These are phyloP conservation scores for Drosophila truncata DNA, from an alignment of 1,140 invertebrate species.

Conservation along the genomic window DNA sequence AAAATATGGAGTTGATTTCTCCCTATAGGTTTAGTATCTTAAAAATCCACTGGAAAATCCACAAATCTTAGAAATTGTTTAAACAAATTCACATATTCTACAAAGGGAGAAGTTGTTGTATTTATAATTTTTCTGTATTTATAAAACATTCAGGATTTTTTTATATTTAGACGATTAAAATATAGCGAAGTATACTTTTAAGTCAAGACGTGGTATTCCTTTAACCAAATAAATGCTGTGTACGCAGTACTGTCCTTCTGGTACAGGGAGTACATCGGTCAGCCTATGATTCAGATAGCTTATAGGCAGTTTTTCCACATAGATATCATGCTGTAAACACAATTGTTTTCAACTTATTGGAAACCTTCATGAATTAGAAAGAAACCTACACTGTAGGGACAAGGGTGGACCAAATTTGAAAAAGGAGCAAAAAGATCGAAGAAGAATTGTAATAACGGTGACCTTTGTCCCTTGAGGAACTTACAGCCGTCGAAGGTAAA, in stretches of 20 bases:
- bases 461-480: not conserved
- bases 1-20: not conserved
- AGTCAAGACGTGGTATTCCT: not conserved
- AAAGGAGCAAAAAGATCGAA: not conserved
- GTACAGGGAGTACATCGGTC: not conserved
- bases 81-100: not conserved
- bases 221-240: not conserved
- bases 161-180: not conserved
- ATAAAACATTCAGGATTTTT: too few relatives aligned
- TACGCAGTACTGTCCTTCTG: constrained; percentile 1
- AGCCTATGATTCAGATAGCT: not conserved
- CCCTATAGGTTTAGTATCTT: too few relatives aligned
- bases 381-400: not conserved
- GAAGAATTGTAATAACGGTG: not conserved
- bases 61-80: not conserved
- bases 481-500: not conserved
- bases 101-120: not conserved
- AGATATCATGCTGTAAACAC: not conserved
- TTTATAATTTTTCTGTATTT: too few relatives aligned
- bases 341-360: not conserved
- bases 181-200: not conserved
- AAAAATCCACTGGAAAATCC: not conserved
- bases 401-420: not conserved
- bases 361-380: too few relatives aligned
- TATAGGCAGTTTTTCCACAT: constrained; percentile 3